Evolutionary conservation across 2,888 invertebrate species (phyloP).

Genomic region (Chironomus riparius): DNA sequence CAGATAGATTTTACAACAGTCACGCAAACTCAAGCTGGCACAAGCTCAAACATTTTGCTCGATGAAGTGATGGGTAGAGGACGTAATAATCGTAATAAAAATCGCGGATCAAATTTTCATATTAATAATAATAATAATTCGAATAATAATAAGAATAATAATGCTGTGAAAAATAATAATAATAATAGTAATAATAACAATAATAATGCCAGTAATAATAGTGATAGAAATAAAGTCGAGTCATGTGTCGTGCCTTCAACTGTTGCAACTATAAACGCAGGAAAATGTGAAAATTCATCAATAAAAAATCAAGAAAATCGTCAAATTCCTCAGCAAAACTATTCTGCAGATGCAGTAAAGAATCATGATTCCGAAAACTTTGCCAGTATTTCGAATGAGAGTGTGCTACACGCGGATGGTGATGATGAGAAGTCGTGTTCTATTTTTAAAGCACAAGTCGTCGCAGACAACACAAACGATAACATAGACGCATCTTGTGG

Average conservation of each 20-base stretch:
- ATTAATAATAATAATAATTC: neutral
- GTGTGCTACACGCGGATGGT: slow-evolving; percentile 3
- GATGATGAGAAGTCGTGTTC: slow-evolving; percentile 16
- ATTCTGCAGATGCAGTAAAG: neutral
- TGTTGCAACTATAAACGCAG: neutral
- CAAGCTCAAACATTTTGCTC: slow-evolving; percentile 3
- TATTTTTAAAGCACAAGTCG: slow-evolving; percentile 4
- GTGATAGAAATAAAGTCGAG: too few relatives aligned
- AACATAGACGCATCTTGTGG: slow-evolving; percentile 10
- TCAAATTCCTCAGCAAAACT: neutral
- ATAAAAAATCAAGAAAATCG: neutral
- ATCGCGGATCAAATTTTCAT: neutral
- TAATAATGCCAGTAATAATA: too few relatives aligned
- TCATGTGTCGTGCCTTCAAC: too few relatives aligned
- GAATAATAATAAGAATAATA: neutral
- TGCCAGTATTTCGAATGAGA: slow-evolving; percentile 19
- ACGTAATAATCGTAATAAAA: slow-evolving; percentile 13
- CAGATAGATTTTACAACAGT: neutral
- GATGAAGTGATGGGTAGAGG: slow-evolving; percentile 19
- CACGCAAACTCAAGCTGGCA: neutral
- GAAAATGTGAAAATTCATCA: neutral
- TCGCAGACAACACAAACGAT: slow-evolving; percentile 14
- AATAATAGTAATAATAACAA: too few relatives aligned
- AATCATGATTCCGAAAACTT: slow-evolving; percentile 8
- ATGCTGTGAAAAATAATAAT: neutral